phyloP scores from a whole-genome alignment of 2,888 invertebrate species.

The Ctena decussata region DNA sequence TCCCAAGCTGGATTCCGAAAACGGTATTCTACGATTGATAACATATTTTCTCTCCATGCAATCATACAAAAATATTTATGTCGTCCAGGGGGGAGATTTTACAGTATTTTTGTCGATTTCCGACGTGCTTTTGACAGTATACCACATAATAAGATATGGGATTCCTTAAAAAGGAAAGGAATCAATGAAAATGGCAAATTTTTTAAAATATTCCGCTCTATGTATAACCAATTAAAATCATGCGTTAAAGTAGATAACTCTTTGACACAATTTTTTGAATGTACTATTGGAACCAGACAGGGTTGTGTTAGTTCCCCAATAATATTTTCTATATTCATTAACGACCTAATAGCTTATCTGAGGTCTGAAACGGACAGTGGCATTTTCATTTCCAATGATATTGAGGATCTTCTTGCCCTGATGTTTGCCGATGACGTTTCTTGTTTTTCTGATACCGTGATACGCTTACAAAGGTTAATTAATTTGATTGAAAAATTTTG shows the following conservation, averaged over 20 bases:
- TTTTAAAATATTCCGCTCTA: too few species aligned
- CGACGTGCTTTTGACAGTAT: too few species aligned
- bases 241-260: background rate
- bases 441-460: background rate
- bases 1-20: too few species aligned
- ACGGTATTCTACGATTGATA: too few species aligned
- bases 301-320: background rate
- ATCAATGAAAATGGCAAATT: too few species aligned
- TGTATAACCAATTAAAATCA: too few species aligned
- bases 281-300: background rate
- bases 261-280: background rate
- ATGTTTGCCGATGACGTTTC: background rate
- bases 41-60: too few species aligned
- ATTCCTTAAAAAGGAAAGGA: too few species aligned
- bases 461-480: background rate
- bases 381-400: background rate
- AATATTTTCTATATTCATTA: background rate
- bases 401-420: background rate
- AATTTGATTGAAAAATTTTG: background rate
- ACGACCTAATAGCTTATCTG: background rate
- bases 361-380: background rate
- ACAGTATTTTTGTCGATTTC: too few species aligned
- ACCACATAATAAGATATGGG: too few species aligned
- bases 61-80: too few species aligned
- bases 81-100: too few species aligned